Base-by-base conservation (phyloP, 2,113 vertebrate genomes). In the Grammomys surdaster region DNA sequence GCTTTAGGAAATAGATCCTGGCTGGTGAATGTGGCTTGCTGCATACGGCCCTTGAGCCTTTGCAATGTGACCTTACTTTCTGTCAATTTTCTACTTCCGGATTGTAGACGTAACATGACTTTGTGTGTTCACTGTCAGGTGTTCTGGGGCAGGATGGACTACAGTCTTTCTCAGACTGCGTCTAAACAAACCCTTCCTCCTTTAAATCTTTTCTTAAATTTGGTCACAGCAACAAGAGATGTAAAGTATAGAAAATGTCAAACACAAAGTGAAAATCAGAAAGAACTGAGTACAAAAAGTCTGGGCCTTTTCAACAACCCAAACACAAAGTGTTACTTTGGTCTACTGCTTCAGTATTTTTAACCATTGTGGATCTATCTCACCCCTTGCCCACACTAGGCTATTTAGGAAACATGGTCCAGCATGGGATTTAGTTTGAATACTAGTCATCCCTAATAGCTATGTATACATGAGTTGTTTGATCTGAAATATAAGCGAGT, bases 291-390 rank as follows among this genome's bases (percentile, higher is more conserved):
- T 63, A n/a, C 13, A 75, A 69, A 3, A 76, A n/a, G 40, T 14
- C 12, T 17, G 36, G 75, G 14, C 70, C 90, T 93, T 88, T 40
- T 91, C 72, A 92, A 86, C 17, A 17, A 10, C 87, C 85, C 77
- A 17, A n/a, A 93, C 11, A 81, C 0, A 2, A 1, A 78, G 36
- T 22, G 7, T 43, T 76, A 54, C 88, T 4, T 28, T 85, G 81
- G 16, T 87, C 88, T 90, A 75, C 3, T n/a, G 70, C 11, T n/a
- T 90, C 24, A 80, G 11, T 46, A 94, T 60, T 16, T 94, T 94
- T 46, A 76, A 48, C 31, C 33, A 31, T 9, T 94, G 92, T 63
- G 43, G 48, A 63, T 77, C 28, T 36, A 63, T 77, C 28, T 36
- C n/a, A 56, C 7, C 36, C 51, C 28, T 69, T 87, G 28, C 1